phyloP scores from a whole-genome alignment of 1,140 invertebrate species.

The Drosophila melanogaster region DNA sequence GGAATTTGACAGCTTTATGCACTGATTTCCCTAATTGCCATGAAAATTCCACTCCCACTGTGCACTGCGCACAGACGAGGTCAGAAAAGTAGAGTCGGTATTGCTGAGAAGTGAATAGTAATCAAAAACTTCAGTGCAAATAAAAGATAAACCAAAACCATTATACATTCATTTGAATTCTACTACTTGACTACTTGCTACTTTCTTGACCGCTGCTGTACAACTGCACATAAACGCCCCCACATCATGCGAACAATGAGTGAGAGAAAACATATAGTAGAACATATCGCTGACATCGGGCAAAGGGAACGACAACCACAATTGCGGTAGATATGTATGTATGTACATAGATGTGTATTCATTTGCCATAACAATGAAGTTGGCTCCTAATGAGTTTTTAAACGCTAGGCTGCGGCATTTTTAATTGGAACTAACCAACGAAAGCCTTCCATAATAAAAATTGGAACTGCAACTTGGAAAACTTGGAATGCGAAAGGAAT shows the following conservation, averaged over 20 bases:
- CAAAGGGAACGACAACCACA: conserved; percentile 7
- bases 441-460: conserved; percentile 2
- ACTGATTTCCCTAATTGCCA: conserved; percentile 47
- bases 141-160: too few relatives aligned
- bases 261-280: neutral
- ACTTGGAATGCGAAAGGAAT: neutral
- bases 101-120: too few relatives aligned
- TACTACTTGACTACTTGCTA: too few relatives aligned
- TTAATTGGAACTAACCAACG: conserved; percentile 37
- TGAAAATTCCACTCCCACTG: conserved; percentile 32
- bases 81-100: neutral
- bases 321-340: too few relatives aligned
- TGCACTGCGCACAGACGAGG: neutral
- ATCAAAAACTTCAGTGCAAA: too few relatives aligned
- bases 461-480: conserved; percentile 4
- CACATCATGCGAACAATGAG: conserved; percentile 19
- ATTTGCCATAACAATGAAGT: conserved; percentile 46
- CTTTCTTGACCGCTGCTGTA: conserved; percentile 4
- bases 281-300: conserved; percentile 7
- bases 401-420: conserved; percentile 40
- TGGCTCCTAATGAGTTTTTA: conserved; percentile 50
- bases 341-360: conserved; percentile 22
- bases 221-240: conserved; percentile 16
- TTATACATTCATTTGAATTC: too few relatives aligned
- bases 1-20: conserved; percentile 42